phyloP scores from a whole-genome alignment of 2,888 invertebrate species.

The Thysanoteuthis rhombus region DNA sequence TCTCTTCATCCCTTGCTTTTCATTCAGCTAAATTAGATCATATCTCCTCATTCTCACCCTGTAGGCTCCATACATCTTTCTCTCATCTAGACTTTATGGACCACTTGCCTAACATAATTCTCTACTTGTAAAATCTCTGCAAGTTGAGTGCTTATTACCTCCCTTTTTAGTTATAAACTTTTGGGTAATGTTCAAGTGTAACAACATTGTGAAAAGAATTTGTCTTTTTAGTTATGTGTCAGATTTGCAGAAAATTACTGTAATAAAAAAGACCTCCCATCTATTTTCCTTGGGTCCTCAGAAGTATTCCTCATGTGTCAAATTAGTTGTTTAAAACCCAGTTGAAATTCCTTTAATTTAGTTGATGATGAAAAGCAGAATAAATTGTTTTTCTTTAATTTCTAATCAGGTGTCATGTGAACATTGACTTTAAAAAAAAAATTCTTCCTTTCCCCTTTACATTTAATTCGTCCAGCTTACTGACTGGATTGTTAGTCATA shows the following conservation, averaged over 20 bases:
- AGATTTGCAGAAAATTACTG: too few species aligned
- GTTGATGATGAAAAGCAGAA: not conserved
- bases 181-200: not conserved
- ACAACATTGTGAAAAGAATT: too few species aligned
- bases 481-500: too few species aligned
- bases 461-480: too few species aligned
- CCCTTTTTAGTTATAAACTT: too few species aligned
- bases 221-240: too few species aligned
- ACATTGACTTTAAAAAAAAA: not conserved
- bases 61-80: not conserved
- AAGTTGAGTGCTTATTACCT: not conserved
- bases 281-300: not conserved
- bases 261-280: not conserved
- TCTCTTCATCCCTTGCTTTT: not conserved
- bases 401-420: not conserved
- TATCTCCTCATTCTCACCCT: not conserved
- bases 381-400: too few species aligned
- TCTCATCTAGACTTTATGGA: too few species aligned
- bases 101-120: not conserved
- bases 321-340: not conserved
- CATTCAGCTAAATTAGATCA: not conserved
- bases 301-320: not conserved
- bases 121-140: not conserved
- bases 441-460: too few species aligned
- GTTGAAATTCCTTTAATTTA: not conserved